Conservation (phyloP, 2,888 invertebrate genomes). For the Pammene aurita region DNA sequence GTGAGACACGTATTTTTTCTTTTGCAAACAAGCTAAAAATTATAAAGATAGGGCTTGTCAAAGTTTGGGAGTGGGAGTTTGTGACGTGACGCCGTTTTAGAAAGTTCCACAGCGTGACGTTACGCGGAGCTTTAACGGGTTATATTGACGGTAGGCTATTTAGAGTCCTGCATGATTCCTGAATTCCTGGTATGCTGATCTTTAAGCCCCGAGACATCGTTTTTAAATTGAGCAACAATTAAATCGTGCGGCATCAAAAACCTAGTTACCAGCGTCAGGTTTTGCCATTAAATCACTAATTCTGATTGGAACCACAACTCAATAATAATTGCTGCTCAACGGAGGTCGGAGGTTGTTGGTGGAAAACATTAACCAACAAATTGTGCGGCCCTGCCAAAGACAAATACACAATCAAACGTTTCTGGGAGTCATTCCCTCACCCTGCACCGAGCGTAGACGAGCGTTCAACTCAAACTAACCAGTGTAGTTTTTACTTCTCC, state of each 20-base stretch:
- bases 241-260: neutral
- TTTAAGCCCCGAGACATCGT: too few relatives aligned
- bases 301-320: conserved; percentile 28
- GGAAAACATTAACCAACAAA: conserved; percentile 30
- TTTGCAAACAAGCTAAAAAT: too few relatives aligned
- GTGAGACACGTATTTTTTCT: too few relatives aligned
- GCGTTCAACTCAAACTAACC: neutral
- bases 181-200: too few relatives aligned
- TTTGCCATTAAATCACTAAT: neutral
- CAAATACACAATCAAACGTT: conserved; percentile 35
- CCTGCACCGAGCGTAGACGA: neutral
- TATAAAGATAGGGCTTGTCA: too few relatives aligned
- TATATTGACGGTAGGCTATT: too few relatives aligned
- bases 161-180: too few relatives aligned
- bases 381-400: conserved; percentile 27
- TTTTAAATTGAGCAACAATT: too few relatives aligned
- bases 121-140: too few relatives aligned
- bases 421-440: neutral
- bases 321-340: conserved; percentile 31
- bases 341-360: conserved; percentile 23
- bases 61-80: too few relatives aligned
- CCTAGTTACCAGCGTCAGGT: neutral
- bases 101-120: too few relatives aligned
- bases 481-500: neutral
- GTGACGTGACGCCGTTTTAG: too few relatives aligned